phyloP scores from a whole-genome alignment of 1,140 invertebrate genomes.

The Anoplolepis gracilipes region DNA sequence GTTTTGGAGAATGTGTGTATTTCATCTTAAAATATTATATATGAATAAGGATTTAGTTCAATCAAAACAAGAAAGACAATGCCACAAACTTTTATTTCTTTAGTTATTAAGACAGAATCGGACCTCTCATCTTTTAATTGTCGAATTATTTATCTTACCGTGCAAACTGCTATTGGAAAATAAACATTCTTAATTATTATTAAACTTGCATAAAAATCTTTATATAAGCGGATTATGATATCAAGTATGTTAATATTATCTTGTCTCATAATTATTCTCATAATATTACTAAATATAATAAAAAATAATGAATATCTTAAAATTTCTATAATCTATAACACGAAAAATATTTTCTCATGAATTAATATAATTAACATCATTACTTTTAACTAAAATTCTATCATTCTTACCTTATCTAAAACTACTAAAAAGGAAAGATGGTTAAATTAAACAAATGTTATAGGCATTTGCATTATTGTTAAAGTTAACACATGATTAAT shows the following conservation, averaged over 20 bases:
- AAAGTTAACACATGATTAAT: not conserved
- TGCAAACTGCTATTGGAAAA: constrained; percentile 11
- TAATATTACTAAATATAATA: not conserved
- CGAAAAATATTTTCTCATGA: not conserved
- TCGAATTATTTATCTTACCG: no score
- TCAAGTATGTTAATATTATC: constrained; percentile 17
- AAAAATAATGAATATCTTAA: constrained; percentile 20
- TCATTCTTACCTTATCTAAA: not conserved
- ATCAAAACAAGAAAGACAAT: constrained; percentile 23
- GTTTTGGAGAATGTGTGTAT: not conserved
- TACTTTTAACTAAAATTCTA: not conserved
- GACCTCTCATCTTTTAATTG: not conserved
- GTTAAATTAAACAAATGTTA: not conserved
- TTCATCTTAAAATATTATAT: not conserved
- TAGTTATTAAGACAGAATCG: constrained; percentile 24
- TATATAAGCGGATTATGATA: constrained; percentile 8
- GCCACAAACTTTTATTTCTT: constrained; percentile 32
- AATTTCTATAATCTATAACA: not conserved
- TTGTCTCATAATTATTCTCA: constrained; percentile 16
- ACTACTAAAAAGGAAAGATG: not conserved
- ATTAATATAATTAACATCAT: constrained; percentile 9
- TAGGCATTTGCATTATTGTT: not conserved
- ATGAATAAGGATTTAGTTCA: constrained; percentile 19
- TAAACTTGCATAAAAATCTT: constrained; percentile 33
- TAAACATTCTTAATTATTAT: constrained; percentile 38